phyloP scores from a whole-genome alignment of 2,888 invertebrate genomes.

The Brenthis hecate region DNA sequence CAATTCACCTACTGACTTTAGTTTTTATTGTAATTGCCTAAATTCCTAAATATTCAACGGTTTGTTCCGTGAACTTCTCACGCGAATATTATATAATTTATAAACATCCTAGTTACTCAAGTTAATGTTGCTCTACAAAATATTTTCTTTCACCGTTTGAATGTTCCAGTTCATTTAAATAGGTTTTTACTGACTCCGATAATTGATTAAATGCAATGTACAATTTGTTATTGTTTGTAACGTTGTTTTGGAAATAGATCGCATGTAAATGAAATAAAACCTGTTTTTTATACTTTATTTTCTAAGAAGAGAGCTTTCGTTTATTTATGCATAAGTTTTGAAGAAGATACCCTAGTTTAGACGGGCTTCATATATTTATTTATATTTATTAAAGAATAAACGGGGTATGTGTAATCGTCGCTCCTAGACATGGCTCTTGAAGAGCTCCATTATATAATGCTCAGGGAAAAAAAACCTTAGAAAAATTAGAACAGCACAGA shows the following conservation, averaged over 20 bases:
- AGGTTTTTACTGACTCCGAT: neutral
- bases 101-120: slow-evolving; percentile 15
- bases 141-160: slow-evolving; percentile 5
- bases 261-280: too few species aligned
- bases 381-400: too few species aligned
- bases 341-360: too few species aligned
- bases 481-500: too few species aligned
- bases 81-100: slow-evolving; percentile 33
- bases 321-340: too few species aligned
- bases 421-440: too few species aligned
- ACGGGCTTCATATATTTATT: too few species aligned
- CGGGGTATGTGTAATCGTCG: too few species aligned
- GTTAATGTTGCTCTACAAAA: slow-evolving; percentile 14
- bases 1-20: slow-evolving; percentile 31
- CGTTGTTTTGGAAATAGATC: neutral
- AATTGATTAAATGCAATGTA: neutral
- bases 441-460: too few species aligned
- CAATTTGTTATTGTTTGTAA: neutral
- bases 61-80: slow-evolving; percentile 31
- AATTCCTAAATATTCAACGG: slow-evolving; percentile 14
- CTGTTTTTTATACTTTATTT: too few species aligned
- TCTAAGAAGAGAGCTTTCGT: too few species aligned
- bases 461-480: too few species aligned
- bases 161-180: slow-evolving; percentile 11
- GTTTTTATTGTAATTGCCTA: slow-evolving; percentile 23